A percentile compares a stretch with the other conserved stretches of the same genome.
These are phyloP conservation scores for Spheniscus mendiculus DNA, from an alignment of 2,113 vertebrate species.

Conservation along the genomic window DNA sequence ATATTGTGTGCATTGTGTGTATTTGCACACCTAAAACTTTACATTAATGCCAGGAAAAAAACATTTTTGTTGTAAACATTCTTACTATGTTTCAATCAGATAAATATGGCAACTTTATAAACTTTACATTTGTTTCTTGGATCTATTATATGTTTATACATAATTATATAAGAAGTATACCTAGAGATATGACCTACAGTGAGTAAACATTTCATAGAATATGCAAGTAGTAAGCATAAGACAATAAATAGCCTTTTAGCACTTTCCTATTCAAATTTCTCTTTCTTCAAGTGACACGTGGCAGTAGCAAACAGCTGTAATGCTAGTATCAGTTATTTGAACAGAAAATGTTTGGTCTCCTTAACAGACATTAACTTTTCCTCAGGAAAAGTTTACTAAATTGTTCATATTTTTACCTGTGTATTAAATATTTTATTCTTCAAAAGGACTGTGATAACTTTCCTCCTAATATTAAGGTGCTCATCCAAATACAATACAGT, in stretches of 20 bases:
- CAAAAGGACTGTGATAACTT: neutral
- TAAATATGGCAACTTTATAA: neutral
- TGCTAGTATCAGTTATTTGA: neutral
- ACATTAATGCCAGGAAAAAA: neutral
- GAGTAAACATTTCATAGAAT: neutral
- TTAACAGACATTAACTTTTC: neutral
- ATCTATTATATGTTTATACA: neutral
- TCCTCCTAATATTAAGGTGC: neutral
- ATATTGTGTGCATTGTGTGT: neutral
- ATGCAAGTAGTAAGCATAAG: neutral
- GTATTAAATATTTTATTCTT: neutral
- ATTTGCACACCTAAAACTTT: neutral
- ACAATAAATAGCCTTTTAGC: neutral
- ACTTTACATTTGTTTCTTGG: slow-evolving; percentile 2
- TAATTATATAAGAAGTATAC: neutral
- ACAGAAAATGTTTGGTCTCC: neutral
- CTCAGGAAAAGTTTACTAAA: neutral
- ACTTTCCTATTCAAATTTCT: neutral
- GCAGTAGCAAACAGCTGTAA: neutral
- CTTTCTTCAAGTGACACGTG: neutral
- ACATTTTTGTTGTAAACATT: neutral
- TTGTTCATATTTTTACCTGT: neutral
- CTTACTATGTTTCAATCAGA: neutral
- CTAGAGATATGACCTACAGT: neutral
- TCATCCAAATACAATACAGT: neutral